These are phyloP conservation scores for Campoletis raptor DNA, from an alignment of 2,888 invertebrate species.

Conservation along the genomic window DNA sequence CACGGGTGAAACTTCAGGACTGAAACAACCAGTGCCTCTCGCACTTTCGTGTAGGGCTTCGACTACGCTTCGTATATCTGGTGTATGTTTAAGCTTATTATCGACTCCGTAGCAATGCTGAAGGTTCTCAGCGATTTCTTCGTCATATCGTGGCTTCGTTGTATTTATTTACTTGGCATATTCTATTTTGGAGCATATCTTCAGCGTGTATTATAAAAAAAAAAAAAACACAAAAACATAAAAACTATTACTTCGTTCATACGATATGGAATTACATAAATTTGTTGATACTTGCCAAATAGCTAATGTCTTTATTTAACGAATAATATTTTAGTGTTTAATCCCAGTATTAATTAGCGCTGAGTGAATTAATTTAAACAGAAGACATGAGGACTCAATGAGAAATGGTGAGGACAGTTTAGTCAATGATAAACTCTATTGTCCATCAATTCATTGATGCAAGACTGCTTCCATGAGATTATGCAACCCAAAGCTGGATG, in stretches of 20 bases:
- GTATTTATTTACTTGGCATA: background rate
- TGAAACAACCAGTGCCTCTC: slow-evolving; percentile 57
- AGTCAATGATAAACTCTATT: slow-evolving; percentile 38
- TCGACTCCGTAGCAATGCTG: slow-evolving; percentile 75
- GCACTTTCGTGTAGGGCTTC: slow-evolving; percentile 76
- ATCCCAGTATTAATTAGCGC: background rate
- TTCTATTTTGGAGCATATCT: background rate
- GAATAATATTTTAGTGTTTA: background rate
- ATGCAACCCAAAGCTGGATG: slow-evolving; percentile 18
- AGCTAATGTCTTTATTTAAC: background rate
- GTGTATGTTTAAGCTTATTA: slow-evolving; percentile 79
- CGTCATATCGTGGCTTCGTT: slow-evolving; percentile 9
- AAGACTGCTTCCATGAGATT: slow-evolving; percentile 52
- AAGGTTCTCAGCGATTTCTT: slow-evolving; percentile 61
- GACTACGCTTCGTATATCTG: slow-evolving; percentile 11
- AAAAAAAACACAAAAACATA: no score
- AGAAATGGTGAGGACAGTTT: slow-evolving; percentile 14
- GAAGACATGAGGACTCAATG: slow-evolving; percentile 3
- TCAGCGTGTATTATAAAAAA: background rate
- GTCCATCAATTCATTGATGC: slow-evolving; percentile 54
- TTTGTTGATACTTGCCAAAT: background rate
- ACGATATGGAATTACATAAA: background rate
- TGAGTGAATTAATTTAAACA: background rate
- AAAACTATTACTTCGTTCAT: background rate
- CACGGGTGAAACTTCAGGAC: slow-evolving; percentile 59